phyloP scores from a whole-genome alignment of 1,140 invertebrate species.

The Penaeus vannamei region DNA sequence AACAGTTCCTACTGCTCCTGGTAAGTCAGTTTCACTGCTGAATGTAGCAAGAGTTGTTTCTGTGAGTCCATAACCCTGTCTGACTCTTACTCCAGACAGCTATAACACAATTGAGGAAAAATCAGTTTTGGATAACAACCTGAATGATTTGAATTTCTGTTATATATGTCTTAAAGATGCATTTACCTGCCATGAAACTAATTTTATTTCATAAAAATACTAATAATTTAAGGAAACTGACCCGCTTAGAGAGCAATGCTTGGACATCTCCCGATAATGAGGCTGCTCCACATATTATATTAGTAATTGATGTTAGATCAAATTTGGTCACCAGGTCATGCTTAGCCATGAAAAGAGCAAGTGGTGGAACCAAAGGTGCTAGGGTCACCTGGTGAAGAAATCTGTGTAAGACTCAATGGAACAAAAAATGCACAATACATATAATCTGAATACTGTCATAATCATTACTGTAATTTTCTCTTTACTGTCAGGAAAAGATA shows the following conservation, averaged over 20 bases:
- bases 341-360: constrained; percentile 80
- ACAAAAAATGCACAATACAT: neutral
- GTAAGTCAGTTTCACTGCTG: constrained; percentile 10
- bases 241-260: constrained; percentile 31
- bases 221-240: neutral
- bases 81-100: constrained; percentile 49
- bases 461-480: neutral
- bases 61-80: constrained; percentile 55
- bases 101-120: neutral
- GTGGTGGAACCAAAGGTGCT: constrained; percentile 73
- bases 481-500: neutral
- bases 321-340: constrained; percentile 77
- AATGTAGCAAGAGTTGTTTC: constrained; percentile 48
- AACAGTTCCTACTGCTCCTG: constrained; percentile 46
- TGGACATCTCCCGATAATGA: constrained; percentile 70
- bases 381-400: constrained; percentile 68
- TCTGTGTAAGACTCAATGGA: neutral
- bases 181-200: neutral
- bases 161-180: neutral
- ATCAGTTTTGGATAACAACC: neutral
- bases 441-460: neutral
- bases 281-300: constrained; percentile 80
- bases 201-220: neutral
- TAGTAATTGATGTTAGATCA: constrained; percentile 75
- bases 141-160: too few species aligned